These are phyloP conservation scores for Hemiprocne comata DNA, from an alignment of 2,113 vertebrate genomes.

Conservation along the genomic window DNA sequence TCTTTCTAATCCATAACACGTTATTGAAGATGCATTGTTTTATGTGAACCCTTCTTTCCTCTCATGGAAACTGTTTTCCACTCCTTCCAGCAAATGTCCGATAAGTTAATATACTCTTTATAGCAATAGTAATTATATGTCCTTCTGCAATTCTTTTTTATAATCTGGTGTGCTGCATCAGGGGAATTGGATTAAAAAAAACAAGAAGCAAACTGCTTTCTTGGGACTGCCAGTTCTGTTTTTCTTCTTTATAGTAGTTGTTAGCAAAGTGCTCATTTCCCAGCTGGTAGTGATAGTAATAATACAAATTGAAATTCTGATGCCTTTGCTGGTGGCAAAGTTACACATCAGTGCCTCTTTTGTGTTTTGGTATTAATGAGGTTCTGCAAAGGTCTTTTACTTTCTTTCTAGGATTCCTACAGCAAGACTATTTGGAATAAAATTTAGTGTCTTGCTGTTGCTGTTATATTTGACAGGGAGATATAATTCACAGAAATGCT, in stretches of 20 bases:
- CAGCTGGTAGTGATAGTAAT: neutral
- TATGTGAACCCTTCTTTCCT: neutral
- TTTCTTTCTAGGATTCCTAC: neutral
- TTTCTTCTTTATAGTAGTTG: neutral
- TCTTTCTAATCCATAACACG: neutral
- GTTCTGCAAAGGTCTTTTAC: neutral
- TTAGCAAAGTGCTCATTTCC: neutral
- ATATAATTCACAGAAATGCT: neutral
- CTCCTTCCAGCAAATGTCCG: neutral
- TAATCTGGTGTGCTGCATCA: neutral
- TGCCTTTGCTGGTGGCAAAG: neutral
- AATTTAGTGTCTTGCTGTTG: neutral
- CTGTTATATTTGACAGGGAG: neutral
- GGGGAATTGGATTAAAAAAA: neutral
- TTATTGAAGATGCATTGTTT: neutral
- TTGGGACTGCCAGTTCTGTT: neutral
- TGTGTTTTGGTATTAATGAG: neutral
- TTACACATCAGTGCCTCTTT: neutral
- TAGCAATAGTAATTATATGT: neutral
- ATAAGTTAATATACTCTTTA: neutral
- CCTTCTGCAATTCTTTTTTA: neutral
- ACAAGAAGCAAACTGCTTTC: neutral
- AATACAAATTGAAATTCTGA: neutral
- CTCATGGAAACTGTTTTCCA: neutral
- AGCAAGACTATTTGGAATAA: neutral